phyloP scores from a whole-genome alignment of 2,888 invertebrate genomes.

The Himalopsyche anomala region DNA sequence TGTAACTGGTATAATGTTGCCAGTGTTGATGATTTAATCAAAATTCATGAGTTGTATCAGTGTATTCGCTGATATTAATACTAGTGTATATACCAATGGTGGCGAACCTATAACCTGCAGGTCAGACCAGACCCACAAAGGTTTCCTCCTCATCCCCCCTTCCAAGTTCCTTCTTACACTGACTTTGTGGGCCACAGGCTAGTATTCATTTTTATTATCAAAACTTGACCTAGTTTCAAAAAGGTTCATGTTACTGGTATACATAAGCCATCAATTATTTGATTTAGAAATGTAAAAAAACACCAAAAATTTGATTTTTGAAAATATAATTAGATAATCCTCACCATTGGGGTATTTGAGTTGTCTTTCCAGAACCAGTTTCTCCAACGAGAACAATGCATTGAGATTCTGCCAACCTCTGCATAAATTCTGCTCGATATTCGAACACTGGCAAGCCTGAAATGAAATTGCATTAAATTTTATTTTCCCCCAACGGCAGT shows the following conservation, averaged over 20 bases:
- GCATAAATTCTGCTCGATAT: constrained; percentile 97
- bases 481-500: too few species aligned
- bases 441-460: constrained; percentile 95
- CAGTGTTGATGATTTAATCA: neutral
- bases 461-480: constrained; percentile 13
- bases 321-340: constrained; percentile 40
- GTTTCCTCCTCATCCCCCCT: too few species aligned
- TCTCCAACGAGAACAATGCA: constrained; percentile 98
- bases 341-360: constrained; percentile 97
- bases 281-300: too few species aligned
- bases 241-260: too few species aligned
- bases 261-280: too few species aligned
- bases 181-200: too few species aligned
- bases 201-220: too few species aligned
- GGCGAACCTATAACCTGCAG: too few species aligned
- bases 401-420: constrained; percentile 93
- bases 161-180: too few species aligned
- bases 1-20: neutral
- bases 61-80: neutral
- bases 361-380: constrained; percentile 99
- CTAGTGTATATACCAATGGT: constrained; percentile 62
- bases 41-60: neutral
- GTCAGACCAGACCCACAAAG: too few species aligned
- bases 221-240: too few species aligned
- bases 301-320: too few species aligned